Base-by-base conservation (phyloP, 2,797 vertebrate species). In the Hydrolagus colliei region DNA sequence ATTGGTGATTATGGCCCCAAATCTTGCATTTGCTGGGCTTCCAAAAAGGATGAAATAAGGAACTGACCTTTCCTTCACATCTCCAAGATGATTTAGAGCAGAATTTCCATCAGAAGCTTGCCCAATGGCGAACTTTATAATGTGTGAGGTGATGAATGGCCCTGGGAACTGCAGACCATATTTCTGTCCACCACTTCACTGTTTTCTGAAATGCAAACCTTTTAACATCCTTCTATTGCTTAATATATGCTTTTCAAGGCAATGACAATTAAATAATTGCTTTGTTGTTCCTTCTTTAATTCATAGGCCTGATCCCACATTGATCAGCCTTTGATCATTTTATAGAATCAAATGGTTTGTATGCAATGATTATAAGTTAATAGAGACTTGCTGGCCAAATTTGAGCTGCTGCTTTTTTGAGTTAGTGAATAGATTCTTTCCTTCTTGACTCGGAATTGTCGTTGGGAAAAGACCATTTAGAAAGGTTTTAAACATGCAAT, bases 201-300 rank as follows among this genome's bases (percentile, higher is more conserved):
- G 27, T 27, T 79, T 63, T 79, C 61, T 79, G 59, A 78, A 62
- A 20, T 22, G 20, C 10, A 78, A 62, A 62, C 76, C 76, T 78
- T 78, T 62, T 22, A n/a, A 12, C 62, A 13, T 20, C 41, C 41
- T 52, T 78, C 76, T 22, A 11, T 78, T 78, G 59, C 20, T 62
- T 78, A 62, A 78, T 22, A 73, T 78, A 52, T 52, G 41, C 62
- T 20, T 78, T 78, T 63, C 76, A 73, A 12, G n/a, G 4, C 14
- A 79, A 22, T 79, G 11, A 79, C 22, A 59, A 63, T 63, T 20
- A 79, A 11, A 18, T 12, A 7, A 14, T 77, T 61, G n/a, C 6
- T 73, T 9, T 73, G 22, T 10, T 63, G n/a, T 52, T 12, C 59
- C 63, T 20, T 79, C 59, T 52, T 52, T 52, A 79, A 22, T 79